phyloP scores from a whole-genome alignment of 2,113 vertebrate genomes.

The Phoenicopterus ruber region DNA sequence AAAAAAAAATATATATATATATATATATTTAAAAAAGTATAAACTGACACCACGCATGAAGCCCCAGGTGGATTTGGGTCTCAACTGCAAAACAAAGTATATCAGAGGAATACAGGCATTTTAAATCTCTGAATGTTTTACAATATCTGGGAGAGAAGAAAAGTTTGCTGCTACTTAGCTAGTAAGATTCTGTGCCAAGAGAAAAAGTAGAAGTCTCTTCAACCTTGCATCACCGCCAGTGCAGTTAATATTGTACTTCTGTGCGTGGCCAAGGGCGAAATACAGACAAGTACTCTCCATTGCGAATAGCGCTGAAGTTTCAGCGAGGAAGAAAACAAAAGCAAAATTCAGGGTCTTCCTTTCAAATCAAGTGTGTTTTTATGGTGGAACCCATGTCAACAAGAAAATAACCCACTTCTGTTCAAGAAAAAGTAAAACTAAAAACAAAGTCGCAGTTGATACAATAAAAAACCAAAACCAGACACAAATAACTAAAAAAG shows the following conservation, averaged over 20 bases:
- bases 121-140: not conserved
- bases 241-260: not conserved
- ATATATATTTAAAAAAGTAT: not conserved
- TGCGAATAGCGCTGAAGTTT: accelerated
- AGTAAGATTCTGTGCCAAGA: not conserved
- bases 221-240: not conserved
- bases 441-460: not conserved
- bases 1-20: too few relatives aligned
- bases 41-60: not conserved
- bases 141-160: not conserved
- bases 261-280: not conserved
- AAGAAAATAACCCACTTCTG: not conserved
- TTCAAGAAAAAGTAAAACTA: not conserved
- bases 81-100: not conserved
- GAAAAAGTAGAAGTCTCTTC: too few relatives aligned
- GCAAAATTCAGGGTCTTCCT: not conserved
- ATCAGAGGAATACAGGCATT: not conserved
- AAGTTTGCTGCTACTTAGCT: not conserved
- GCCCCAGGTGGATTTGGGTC: not conserved
- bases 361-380: not conserved
- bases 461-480: not conserved
- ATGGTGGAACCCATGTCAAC: not conserved
- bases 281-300: not conserved
- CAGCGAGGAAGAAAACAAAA: not conserved
- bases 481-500: not conserved